Evolutionary conservation across 37 sponge, comb jelly and placozoan species (phyloP).

Genomic region (Axinella damicornis): DNA sequence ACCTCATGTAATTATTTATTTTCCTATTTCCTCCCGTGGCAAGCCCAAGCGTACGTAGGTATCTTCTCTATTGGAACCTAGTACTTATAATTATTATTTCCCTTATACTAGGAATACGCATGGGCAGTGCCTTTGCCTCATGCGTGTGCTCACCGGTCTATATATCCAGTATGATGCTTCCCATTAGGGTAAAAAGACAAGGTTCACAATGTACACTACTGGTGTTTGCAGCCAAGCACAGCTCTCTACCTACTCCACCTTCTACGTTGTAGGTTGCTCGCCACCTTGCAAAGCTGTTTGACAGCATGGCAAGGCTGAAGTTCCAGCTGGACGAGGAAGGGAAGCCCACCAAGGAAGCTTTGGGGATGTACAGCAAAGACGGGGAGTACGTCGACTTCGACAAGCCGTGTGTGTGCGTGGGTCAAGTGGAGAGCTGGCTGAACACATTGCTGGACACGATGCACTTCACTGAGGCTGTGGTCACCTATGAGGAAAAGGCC

Average conservation of each 20-base stretch:
- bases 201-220: no score
- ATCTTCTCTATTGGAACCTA: no score
- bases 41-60: no score
- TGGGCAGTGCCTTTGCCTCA: no score
- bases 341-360: conserved; percentile 80
- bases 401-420: conserved; percentile 82
- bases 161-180: no score
- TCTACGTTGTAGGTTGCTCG: conserved; percentile 71
- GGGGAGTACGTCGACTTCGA: conserved; percentile 90
- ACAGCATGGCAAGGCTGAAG: conserved; percentile 94
- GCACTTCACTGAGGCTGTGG: conserved; percentile 92
- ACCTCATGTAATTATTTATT: no score
- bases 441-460: conserved; percentile 80
- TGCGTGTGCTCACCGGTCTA: no score
- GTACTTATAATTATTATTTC: no score
- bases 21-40: no score
- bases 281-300: conserved; percentile 98
- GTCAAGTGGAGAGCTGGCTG: conserved; percentile 95
- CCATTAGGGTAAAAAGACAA: no score
- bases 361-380: conserved; percentile 98
- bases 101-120: no score
- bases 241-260: not conserved
- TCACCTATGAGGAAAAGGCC: conserved; percentile 97
- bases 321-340: conserved; percentile 86
- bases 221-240: not conserved